Percentiles rank a stretch among this genome's conserved stretches.
phyloP scores from a whole-genome alignment of 2,113 vertebrate genomes.

The Toxotes chatareus region DNA sequence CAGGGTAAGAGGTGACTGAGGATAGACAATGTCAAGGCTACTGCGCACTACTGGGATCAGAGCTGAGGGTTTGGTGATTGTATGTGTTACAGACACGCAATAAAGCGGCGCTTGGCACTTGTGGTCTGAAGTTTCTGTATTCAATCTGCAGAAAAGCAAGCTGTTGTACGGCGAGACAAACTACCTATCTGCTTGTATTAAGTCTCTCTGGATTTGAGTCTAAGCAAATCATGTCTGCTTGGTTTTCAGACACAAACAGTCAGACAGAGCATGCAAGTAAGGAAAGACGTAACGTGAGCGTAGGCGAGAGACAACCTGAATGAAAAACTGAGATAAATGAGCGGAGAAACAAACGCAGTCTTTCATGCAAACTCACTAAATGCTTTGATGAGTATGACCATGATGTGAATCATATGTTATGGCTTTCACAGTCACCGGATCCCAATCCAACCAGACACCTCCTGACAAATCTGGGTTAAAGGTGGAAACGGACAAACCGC shows the following conservation, averaged over 20 bases:
- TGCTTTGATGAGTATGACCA: neutral
- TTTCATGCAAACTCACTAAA: neutral
- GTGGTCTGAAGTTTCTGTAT: neutral
- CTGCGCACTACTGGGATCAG: neutral
- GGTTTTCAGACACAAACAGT: slow-evolving; percentile 29
- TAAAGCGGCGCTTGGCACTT: neutral
- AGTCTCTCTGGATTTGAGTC: neutral
- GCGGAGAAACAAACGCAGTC: neutral
- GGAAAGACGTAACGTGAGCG: neutral
- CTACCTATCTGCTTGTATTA: neutral
- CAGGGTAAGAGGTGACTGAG: slow-evolving; percentile 8
- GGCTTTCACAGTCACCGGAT: neutral
- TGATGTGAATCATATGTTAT: neutral
- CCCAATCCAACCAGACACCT: neutral
- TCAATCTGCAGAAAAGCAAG: neutral
- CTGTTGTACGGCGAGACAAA: slow-evolving; percentile 14
- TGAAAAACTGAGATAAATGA: neutral
- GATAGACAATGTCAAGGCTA: neutral
- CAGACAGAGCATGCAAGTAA: neutral
- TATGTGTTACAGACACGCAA: neutral
- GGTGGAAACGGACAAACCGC: neutral
- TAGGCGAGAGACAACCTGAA: neutral
- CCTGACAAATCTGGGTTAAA: neutral
- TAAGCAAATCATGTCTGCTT: slow-evolving; percentile 28
- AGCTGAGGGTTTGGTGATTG: neutral